phyloP scores from a whole-genome alignment of 2,888 invertebrate genomes.

The Chaitophorus viminalis region DNA sequence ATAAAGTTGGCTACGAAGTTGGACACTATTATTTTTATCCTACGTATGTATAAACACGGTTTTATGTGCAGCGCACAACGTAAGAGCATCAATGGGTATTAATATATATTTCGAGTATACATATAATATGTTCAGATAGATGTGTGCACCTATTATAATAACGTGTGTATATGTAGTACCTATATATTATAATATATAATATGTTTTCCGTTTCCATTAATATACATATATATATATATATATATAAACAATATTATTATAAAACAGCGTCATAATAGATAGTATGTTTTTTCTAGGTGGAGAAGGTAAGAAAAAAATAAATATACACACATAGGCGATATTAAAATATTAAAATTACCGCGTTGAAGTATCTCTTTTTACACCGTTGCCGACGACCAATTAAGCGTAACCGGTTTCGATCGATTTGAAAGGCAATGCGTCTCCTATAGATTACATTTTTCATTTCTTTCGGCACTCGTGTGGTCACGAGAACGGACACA shows the following conservation, averaged over 20 bases:
- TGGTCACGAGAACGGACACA: slow-evolving; percentile 41
- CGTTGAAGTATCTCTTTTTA: slow-evolving; percentile 44
- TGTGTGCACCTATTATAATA: neutral
- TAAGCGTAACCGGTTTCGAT: slow-evolving; percentile 54
- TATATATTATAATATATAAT: no score
- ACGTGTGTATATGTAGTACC: neutral
- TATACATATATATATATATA: no score
- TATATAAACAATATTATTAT: slow-evolving; percentile 26
- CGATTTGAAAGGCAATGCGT: slow-evolving; percentile 7
- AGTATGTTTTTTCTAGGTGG: slow-evolving; percentile 8
- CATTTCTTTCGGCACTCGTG: slow-evolving; percentile 37
- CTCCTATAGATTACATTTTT: slow-evolving; percentile 19
- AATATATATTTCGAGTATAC: no score
- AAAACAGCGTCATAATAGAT: slow-evolving; percentile 32
- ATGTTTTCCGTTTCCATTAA: slow-evolving; percentile 20
- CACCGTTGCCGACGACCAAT: slow-evolving; percentile 48
- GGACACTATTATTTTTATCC: no score
- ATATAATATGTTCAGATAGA: no score
- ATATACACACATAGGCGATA: no score
- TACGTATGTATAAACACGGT: no score
- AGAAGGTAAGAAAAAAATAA: neutral
- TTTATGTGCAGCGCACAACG: no score
- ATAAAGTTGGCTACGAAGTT: no score
- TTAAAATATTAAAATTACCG: slow-evolving; percentile 22
- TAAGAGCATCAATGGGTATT: no score